phyloP scores from a whole-genome alignment of 2,113 vertebrate species.

The Lanius collurio region DNA sequence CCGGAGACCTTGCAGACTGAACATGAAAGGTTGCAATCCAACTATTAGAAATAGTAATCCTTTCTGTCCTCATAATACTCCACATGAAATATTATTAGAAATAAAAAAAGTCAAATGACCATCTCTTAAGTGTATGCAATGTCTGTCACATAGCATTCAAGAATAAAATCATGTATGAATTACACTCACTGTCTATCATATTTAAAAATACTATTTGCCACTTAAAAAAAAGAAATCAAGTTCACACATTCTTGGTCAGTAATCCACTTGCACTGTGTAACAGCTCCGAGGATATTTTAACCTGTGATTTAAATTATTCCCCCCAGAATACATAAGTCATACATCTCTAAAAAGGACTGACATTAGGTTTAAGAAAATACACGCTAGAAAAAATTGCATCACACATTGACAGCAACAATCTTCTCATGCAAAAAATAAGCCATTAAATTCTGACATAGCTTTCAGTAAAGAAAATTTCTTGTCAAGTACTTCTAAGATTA shows the following conservation, averaged over 20 bases:
- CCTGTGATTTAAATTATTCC: fast-evolving
- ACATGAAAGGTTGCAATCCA: neutral
- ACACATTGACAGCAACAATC: neutral
- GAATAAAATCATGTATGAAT: neutral
- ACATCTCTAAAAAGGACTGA: neutral
- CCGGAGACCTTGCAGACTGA: neutral
- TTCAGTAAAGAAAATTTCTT: neutral
- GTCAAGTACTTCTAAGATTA: neutral
- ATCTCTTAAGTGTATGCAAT: neutral
- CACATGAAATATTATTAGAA: neutral
- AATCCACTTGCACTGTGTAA: neutral
- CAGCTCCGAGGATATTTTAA: neutral
- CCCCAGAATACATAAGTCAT: neutral
- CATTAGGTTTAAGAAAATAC: neutral
- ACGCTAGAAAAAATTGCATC: neutral
- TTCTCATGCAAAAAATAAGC: neutral
- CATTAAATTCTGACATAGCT: neutral
- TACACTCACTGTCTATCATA: neutral
- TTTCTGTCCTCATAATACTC: neutral
- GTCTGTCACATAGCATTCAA: neutral
- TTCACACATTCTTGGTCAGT: neutral
- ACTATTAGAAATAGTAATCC: neutral
- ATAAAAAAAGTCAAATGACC: neutral
- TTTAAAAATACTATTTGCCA: neutral
- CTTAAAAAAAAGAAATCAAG: neutral